A percentile compares a stretch with the other conserved stretches of the same genome.
Evolutionary conservation across 92 coral and sea anemone species (phyloP).

Genomic region (Phenganax subtilis): DNA sequence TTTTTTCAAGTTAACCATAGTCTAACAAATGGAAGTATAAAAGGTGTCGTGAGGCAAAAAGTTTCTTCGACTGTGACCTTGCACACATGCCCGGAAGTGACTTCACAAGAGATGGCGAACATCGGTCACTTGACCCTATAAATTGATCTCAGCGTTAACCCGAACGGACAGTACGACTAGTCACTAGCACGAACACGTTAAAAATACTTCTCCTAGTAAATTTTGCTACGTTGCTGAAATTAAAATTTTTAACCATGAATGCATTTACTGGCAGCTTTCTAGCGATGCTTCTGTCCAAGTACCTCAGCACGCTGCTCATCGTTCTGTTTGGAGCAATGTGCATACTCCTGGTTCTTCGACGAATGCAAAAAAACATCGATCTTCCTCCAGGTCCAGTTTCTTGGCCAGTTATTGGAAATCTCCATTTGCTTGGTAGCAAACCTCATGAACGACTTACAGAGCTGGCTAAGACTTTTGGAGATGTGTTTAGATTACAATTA

Average conservation of each 20-base stretch:
- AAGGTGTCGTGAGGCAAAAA: slow-evolving; percentile 6
- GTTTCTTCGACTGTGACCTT: slow-evolving; percentile 14
- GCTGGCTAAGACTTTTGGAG: slow-evolving; percentile 80
- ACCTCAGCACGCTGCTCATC: slow-evolving; percentile 15
- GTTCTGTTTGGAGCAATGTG: slow-evolving; percentile 28
- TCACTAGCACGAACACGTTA: background rate
- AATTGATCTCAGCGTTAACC: background rate
- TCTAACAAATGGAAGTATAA: background rate
- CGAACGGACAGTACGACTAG: background rate
- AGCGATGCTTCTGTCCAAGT: slow-evolving; percentile 5
- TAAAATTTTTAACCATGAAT: background rate
- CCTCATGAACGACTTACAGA: slow-evolving; percentile 84
- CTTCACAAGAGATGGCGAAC: slow-evolving; percentile 5
- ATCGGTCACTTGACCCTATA: slow-evolving; percentile 14
- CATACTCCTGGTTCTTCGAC: slow-evolving; percentile 28
- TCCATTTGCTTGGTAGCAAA: slow-evolving; percentile 77
- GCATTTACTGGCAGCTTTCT: slow-evolving; percentile 24
- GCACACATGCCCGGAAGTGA: slow-evolving; percentile 34
- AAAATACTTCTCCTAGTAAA: background rate
- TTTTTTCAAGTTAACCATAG: background rate
- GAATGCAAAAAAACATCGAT: slow-evolving; percentile 16
- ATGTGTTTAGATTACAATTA: slow-evolving; percentile 78
- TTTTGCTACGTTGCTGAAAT: background rate
- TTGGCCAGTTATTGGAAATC: slow-evolving; percentile 79
- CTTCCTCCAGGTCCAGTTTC: slow-evolving; percentile 96